These are phyloP conservation scores for Tachuris rubrigastra DNA, from an alignment of 2,113 vertebrate species.

Conservation along the genomic window DNA sequence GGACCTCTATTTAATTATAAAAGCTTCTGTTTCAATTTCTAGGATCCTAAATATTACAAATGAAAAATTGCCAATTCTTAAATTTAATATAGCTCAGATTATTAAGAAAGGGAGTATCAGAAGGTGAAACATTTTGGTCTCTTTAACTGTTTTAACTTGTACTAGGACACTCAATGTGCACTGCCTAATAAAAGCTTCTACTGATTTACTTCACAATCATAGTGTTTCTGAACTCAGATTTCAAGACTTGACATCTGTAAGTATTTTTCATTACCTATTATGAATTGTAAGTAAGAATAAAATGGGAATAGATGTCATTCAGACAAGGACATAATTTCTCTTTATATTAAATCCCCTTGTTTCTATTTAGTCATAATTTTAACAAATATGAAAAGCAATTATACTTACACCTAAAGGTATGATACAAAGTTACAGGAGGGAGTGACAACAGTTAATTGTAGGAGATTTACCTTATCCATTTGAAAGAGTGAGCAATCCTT, in stretches of 20 bases:
- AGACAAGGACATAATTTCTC: not conserved
- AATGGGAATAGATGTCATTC: not conserved
- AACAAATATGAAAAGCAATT: not conserved
- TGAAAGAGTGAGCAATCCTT: not conserved
- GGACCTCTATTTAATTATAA: not conserved
- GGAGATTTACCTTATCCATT: not conserved
- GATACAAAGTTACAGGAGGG: not conserved
- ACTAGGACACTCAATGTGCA: not conserved
- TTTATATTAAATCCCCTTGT: not conserved
- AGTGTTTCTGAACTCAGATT: not conserved
- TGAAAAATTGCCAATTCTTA: not conserved
- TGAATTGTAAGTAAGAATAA: not conserved
- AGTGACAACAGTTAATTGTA: not conserved
- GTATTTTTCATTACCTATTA: not conserved
- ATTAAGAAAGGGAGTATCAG: not conserved
- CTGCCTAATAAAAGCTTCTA: not conserved
- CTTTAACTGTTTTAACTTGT: not conserved
- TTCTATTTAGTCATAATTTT: not conserved
- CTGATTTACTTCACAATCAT: not conserved
- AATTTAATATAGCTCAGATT: not conserved
- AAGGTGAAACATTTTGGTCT: not conserved
- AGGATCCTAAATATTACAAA: not conserved
- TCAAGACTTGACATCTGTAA: not conserved
- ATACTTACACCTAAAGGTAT: not conserved
- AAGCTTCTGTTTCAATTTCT: not conserved